A percentile compares a stretch with the other conserved stretches of the same genome.
Conservation (phyloP, 2,888 invertebrate species). For the Protula sp. region DNA sequence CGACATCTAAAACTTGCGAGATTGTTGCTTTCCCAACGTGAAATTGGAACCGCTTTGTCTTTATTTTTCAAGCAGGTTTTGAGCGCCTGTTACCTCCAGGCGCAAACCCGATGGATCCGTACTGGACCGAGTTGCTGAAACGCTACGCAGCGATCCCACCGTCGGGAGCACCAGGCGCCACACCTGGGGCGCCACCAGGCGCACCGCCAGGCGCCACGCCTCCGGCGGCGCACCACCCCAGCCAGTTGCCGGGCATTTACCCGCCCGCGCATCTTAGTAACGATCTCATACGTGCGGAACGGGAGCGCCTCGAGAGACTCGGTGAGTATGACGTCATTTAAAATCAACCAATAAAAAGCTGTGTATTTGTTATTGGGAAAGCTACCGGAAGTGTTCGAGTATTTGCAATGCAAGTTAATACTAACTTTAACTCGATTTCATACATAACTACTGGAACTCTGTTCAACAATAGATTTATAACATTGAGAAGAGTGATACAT, state of each 20-base stretch:
- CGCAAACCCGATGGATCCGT: background rate
- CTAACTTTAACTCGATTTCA: too few relatives aligned
- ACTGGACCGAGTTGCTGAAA: background rate
- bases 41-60: too few relatives aligned
- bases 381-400: too few relatives aligned
- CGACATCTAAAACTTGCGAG: too few relatives aligned
- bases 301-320: slow-evolving; percentile 74
- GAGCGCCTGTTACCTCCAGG: slow-evolving; percentile 1
- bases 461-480: too few relatives aligned
- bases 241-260: background rate
- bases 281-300: slow-evolving; percentile 71
- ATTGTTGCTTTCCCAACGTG: too few relatives aligned
- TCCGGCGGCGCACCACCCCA: background rate
- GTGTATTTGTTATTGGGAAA: too few relatives aligned
- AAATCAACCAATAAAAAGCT: too few relatives aligned
- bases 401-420: too few relatives aligned
- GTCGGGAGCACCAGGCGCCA: background rate
- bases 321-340: too few relatives aligned
- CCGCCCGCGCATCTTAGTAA: slow-evolving; percentile 60
- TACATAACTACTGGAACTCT: too few relatives aligned
- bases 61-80: slow-evolving; percentile 12
- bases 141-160: background rate
- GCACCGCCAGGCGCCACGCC: background rate
- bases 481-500: too few relatives aligned
- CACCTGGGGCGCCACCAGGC: background rate